Evolutionary conservation across 2,797 vertebrate genomes (phyloP).

Genomic region (Valencia hispanica): DNA sequence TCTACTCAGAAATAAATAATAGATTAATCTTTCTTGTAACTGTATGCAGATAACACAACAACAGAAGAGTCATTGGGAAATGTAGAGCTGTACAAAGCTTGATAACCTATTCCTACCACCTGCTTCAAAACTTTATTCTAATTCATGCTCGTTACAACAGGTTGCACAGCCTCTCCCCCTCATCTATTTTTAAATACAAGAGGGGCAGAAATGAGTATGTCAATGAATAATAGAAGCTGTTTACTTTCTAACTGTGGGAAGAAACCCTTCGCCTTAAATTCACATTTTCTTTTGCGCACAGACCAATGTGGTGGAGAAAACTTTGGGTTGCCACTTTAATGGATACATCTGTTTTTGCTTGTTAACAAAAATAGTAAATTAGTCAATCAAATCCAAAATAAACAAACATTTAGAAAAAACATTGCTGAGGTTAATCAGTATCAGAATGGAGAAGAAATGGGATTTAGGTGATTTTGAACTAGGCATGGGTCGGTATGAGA

Average conservation of each 20-base stretch:
- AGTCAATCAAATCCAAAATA: not conserved
- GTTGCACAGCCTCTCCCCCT: constrained; percentile 51
- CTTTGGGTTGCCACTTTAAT: too few relatives aligned
- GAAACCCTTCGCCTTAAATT: constrained; percentile 46
- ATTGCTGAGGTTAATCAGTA: not conserved
- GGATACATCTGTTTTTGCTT: not conserved
- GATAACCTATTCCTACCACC: constrained; percentile 63
- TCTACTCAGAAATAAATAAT: constrained; percentile 20
- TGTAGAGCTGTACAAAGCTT: constrained; percentile 32
- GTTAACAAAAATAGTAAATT: not conserved
- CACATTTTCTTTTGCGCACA: constrained; percentile 69
- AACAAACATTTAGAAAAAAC: not conserved
- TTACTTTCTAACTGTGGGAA: constrained; percentile 61
- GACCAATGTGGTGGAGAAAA: constrained; percentile 57
- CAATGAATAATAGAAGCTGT: constrained; percentile 73
- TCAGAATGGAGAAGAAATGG: not conserved
- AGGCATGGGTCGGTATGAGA: too few relatives aligned
- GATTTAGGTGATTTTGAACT: not conserved
- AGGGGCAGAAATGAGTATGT: constrained; percentile 39
- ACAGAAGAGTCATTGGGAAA: constrained; percentile 19
- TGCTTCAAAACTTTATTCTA: constrained; percentile 49
- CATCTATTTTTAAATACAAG: constrained; percentile 51
- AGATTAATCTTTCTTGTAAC: constrained; percentile 22
- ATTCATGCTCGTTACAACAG: constrained; percentile 56
- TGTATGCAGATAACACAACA: constrained; percentile 46